Conservation (phyloP, 2,888 invertebrate genomes). For the Odontocolon sp. region DNA sequence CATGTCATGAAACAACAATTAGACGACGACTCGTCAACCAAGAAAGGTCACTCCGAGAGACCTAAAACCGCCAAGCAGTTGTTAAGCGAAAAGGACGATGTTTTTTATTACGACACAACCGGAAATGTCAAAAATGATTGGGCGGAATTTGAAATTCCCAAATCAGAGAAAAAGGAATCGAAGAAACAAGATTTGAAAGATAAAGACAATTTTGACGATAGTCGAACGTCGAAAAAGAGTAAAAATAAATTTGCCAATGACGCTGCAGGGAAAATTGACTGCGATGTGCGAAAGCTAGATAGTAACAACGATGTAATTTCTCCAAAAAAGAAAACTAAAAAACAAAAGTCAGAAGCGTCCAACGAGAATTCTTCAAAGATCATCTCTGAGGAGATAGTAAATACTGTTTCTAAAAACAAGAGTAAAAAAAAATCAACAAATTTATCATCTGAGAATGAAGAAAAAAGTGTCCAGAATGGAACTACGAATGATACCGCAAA, state of each 20-base stretch:
- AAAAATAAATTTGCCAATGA: background rate
- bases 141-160: constrained; percentile 73
- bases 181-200: background rate
- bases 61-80: constrained; percentile 73
- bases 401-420: background rate
- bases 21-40: constrained; percentile 69
- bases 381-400: background rate
- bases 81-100: constrained; percentile 81
- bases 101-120: constrained; percentile 57
- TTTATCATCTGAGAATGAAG: background rate
- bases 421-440: background rate
- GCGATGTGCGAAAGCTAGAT: background rate
- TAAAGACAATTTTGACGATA: background rate
- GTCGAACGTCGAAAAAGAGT: background rate
- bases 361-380: background rate
- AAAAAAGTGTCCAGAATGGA: background rate
- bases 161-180: background rate
- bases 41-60: constrained; percentile 53
- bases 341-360: constrained; percentile 6
- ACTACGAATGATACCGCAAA: background rate
- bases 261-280: background rate
- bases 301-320: background rate
- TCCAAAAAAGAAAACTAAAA: constrained; percentile 25
- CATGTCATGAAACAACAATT: constrained; percentile 86
- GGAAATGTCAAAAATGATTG: constrained; percentile 70